Evolutionary conservation across 37 sponge, comb jelly and placozoan species (phyloP).

Genomic region (Cladorhizidae sp.): DNA sequence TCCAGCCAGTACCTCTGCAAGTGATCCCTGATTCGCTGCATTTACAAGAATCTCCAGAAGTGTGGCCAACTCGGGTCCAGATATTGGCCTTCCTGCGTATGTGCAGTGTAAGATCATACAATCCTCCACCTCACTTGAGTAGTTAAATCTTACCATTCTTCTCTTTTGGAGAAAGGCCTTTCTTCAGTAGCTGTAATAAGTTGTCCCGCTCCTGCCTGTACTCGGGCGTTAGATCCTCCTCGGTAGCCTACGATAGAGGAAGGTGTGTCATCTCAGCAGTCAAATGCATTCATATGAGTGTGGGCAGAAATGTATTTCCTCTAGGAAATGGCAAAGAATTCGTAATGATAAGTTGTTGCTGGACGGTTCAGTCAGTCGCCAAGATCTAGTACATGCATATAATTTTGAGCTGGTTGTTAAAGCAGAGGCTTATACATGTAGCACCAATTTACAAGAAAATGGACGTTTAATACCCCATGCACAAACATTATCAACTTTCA

Average conservation of each 20-base stretch:
- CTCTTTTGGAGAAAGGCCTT: conserved; percentile 72
- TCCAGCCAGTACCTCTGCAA: conserved; percentile 89
- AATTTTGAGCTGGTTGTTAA: no score
- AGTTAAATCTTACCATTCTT: conserved; percentile 70
- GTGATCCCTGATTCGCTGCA: conserved; percentile 91
- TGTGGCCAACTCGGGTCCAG: conserved; percentile 87
- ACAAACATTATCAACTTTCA: no score
- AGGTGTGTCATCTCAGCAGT: no score
- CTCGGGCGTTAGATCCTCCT: conserved; percentile 83
- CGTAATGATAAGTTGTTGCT: no score
- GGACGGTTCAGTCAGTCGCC: no score
- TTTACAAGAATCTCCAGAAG: conserved; percentile 80
- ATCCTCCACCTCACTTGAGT: background rate
- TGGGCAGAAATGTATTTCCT: no score
- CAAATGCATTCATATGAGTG: no score
- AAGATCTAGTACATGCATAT: no score
- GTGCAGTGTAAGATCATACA: background rate
- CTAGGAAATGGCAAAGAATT: no score
- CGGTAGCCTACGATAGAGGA: conserved; percentile 43
- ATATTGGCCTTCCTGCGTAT: conserved; percentile 62
- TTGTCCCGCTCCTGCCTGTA: conserved; percentile 85
- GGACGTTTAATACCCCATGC: no score
- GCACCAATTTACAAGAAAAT: no score
- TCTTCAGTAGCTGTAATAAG: conserved; percentile 45
- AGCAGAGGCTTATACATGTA: no score